These are phyloP conservation scores for Picathartes gymnocephalus DNA, from an alignment of 2,113 vertebrate species.

Conservation along the genomic window DNA sequence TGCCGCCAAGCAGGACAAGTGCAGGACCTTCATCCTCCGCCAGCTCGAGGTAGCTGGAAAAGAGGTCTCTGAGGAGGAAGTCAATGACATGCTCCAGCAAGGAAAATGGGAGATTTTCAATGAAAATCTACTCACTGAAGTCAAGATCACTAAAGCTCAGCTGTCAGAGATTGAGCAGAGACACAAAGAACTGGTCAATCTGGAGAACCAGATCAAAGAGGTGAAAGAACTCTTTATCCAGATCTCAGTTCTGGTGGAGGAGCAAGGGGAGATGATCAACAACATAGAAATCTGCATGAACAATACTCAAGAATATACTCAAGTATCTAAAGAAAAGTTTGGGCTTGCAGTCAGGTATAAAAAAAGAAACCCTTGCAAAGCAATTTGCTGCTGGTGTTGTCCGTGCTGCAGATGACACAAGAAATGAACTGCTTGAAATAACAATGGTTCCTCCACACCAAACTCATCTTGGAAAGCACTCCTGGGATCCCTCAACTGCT, in stretches of 20 bases:
- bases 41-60: constrained; percentile 90
- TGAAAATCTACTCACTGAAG: constrained; percentile 88
- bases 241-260: constrained; percentile 86
- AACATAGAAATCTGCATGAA: constrained; percentile 87
- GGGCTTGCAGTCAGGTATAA: constrained; percentile 84
- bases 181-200: constrained; percentile 87
- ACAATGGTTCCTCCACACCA: background rate
- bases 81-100: constrained; percentile 87
- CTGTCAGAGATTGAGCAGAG: constrained; percentile 92
- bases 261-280: constrained; percentile 86
- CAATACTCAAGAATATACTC: constrained; percentile 84
- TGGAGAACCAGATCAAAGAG: constrained; percentile 92
- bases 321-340: constrained; percentile 83
- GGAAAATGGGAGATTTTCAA: constrained; percentile 97
- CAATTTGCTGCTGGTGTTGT: constrained; percentile 89
- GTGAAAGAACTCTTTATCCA: constrained; percentile 88
- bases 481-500: background rate
- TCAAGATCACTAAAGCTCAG: constrained; percentile 85
- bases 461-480: background rate
- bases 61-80: constrained; percentile 85
- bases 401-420: constrained; percentile 73
- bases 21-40: constrained; percentile 87
- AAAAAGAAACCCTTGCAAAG: constrained; percentile 84
- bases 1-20: constrained; percentile 86
- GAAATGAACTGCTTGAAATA: background rate